Base-by-base conservation (phyloP, 2,113 vertebrate species). In the Sigmodon hispidus region DNA sequence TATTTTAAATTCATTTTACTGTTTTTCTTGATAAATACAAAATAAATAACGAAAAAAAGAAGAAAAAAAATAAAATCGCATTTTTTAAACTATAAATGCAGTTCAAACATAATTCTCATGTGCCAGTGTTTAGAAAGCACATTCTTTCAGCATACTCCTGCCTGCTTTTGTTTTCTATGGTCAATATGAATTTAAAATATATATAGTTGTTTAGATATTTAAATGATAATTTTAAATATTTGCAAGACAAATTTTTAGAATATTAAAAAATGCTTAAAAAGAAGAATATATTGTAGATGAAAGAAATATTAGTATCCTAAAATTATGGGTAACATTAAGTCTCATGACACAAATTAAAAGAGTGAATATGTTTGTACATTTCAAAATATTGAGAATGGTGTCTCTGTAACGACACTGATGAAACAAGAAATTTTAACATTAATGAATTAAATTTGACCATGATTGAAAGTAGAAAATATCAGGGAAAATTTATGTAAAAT, bases 401-500 rank as follows among this genome's bases (percentile, higher is more conserved):
- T 77, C 52, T 90, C 17, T 70, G 57, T 36, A 90, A 29, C 80
- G 24, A 85, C 76, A 4, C 31, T 81, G 21, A n/a, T 73, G 19
- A 81, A 59, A 34, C 45, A 90, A 85, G n/a, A 2, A 88, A 81
- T 57, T 73, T 75, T 61, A 10, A 91, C 88, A 79, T 5, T 24
- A 93, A 34, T 67, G 13, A 70, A 81, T 93, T 80, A 89, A 89
- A 87, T 85, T 43, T 67, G 81, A 92, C 15, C 59, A 48, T 52
- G 91, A 69, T 87, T 57, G 9, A 67, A 92, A 94, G 61, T 34
- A 91, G 9, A 90, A 70, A 24, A 75, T 89, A 2, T 12, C 40
- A 55, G n/a, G 48, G 95, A 95, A 76, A 5, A 52, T 67, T 69
- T 2, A 0, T 67, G 11, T 95, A n/a, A 85, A 93, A 92, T 72